A percentile compares a stretch with the other conserved stretches of the same genome.
These are phyloP conservation scores for Hemibagrus wyckioides DNA, from an alignment of 2,113 vertebrate genomes.

Conservation along the genomic window DNA sequence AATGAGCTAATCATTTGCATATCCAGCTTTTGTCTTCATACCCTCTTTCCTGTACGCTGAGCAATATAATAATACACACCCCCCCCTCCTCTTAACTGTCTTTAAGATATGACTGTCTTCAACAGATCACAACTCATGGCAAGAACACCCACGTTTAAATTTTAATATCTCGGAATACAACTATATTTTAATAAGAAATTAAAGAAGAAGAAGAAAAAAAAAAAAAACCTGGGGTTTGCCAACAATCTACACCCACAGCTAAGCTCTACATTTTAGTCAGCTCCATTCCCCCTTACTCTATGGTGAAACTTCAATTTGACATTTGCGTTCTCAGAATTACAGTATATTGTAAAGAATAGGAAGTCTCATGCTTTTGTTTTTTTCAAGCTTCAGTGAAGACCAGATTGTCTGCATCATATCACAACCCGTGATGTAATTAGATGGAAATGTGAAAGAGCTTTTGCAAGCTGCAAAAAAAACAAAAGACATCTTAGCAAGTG, in stretches of 20 bases:
- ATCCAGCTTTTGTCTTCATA: background rate
- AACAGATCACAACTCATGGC: background rate
- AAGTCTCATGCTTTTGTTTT: background rate
- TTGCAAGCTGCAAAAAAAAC: too few species aligned
- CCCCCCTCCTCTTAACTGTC: background rate
- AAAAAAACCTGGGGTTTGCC: background rate
- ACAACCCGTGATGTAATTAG: slow-evolving; percentile 25
- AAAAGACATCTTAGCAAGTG: background rate
- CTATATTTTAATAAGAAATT: background rate
- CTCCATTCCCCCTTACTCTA: background rate
- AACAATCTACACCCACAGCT: slow-evolving; percentile 30
- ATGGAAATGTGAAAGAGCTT: slow-evolving; percentile 3
- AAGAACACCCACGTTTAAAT: background rate
- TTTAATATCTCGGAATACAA: background rate
- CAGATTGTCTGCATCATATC: slow-evolving; percentile 40
- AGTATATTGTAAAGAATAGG: slow-evolving; percentile 19
- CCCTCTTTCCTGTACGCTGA: background rate
- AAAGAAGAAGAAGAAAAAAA: background rate
- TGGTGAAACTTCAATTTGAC: slow-evolving; percentile 14
- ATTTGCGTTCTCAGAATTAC: slow-evolving; percentile 36
- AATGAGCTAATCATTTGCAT: background rate
- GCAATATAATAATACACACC: background rate
- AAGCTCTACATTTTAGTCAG: slow-evolving; percentile 38
- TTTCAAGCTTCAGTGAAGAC: background rate
- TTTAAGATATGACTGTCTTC: background rate